phyloP scores from a whole-genome alignment of 2,113 vertebrate genomes.

The Varanus komodoensis region DNA sequence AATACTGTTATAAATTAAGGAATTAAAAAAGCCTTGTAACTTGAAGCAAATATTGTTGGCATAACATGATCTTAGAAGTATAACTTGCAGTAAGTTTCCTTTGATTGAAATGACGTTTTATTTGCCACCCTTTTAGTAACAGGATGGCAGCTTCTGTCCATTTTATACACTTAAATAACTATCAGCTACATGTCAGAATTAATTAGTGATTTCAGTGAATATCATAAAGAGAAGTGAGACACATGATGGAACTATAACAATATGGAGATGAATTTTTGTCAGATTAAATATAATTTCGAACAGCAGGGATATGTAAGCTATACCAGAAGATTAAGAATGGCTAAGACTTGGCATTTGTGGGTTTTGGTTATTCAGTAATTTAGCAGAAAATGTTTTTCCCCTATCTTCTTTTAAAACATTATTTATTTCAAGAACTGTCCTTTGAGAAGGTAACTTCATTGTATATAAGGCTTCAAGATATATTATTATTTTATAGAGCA shows the following conservation, averaged over 20 bases:
- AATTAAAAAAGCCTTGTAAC: not conserved
- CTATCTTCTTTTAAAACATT: not conserved
- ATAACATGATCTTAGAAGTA: not conserved
- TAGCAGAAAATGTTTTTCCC: not conserved
- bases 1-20: not conserved
- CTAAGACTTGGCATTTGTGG: not conserved
- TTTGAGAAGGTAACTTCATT: not conserved
- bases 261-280: fast-evolving
- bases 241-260: not conserved
- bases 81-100: constrained; percentile 2
- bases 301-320: not conserved
- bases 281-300: constrained; percentile 29
- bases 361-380: not conserved
- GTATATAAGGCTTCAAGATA: not conserved
- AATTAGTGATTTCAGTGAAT: constrained; percentile 20
- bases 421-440: not conserved
- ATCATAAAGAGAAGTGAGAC: not conserved
- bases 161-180: not conserved
- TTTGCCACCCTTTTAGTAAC: not conserved
- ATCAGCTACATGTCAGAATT: constrained; percentile 8
- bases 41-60: not conserved
- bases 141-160: not conserved
- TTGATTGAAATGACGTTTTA: constrained; percentile 3
- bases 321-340: not conserved
- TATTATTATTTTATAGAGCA: constrained; percentile 14